Conservation (phyloP, 1,140 invertebrate genomes). For the Drosophila mauritiana region DNA sequence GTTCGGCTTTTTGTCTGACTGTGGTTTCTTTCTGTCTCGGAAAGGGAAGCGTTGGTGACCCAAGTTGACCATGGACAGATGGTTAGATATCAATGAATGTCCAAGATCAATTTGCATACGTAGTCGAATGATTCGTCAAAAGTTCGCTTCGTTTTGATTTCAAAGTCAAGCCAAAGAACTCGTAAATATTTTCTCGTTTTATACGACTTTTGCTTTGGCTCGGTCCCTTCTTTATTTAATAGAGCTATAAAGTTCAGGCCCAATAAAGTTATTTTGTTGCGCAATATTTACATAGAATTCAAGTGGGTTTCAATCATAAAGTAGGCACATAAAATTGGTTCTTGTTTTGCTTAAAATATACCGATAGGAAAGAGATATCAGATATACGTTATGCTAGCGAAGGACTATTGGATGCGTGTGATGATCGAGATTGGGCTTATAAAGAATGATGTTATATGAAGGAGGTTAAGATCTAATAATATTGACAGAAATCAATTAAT, state of each 20-base stretch:
- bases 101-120: conserved; percentile 35
- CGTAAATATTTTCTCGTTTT: conserved; percentile 52
- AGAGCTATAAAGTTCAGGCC: conserved; percentile 66
- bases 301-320: conserved; percentile 53
- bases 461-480: too few relatives aligned
- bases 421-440: neutral
- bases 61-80: conserved; percentile 40
- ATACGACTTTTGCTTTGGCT: conserved; percentile 21
- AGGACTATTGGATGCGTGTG: conserved; percentile 3
- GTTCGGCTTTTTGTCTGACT: conserved; percentile 34
- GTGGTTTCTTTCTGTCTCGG: conserved; percentile 14
- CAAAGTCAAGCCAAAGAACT: conserved; percentile 41
- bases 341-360: conserved; percentile 31
- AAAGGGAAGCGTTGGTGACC: conserved; percentile 20
- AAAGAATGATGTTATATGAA: too few relatives aligned
- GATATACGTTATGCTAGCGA: neutral
- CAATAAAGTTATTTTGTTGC: conserved; percentile 78
- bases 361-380: neutral
- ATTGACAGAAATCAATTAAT: too few relatives aligned
- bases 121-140: conserved; percentile 40
- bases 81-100: conserved; percentile 40
- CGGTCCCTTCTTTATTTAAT: conserved; percentile 47
- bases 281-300: conserved; percentile 74
- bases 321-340: conserved; percentile 32
- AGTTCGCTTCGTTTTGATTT: conserved; percentile 14